Conservation (phyloP, 2,797 vertebrate genomes). For the Australoheros facetus region DNA sequence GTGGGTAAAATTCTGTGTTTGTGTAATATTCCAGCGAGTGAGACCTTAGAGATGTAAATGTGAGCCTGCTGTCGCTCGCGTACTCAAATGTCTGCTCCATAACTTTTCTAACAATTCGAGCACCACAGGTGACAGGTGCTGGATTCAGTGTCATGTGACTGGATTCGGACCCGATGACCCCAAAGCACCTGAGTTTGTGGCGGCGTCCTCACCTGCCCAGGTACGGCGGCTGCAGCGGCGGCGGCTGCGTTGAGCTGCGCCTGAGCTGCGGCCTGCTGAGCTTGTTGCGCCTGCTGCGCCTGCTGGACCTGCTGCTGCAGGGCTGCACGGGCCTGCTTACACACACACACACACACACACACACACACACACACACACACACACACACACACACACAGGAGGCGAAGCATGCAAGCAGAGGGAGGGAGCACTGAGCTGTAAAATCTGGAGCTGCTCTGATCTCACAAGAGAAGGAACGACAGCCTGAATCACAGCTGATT, state of each 20-base stretch:
- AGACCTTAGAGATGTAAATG: no score
- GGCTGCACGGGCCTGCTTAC: constrained; percentile 81
- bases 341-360: constrained; percentile 32
- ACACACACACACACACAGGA: constrained; percentile 20
- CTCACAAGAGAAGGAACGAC: neutral
- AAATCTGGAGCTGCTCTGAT: neutral
- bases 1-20: no score
- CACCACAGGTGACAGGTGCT: no score
- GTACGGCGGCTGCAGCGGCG: constrained; percentile 5
- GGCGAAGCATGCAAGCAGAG: constrained; percentile 28
- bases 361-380: constrained; percentile 28
- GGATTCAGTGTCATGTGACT: neutral
- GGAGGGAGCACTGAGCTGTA: neutral
- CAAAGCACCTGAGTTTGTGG: neutral
- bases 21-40: no score
- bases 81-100: no score
- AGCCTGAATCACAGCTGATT: neutral
- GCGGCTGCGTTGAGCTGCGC: constrained; percentile 77
- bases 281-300: constrained; percentile 56
- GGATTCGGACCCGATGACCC: neutral
- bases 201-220: constrained; percentile 87
- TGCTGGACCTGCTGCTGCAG: constrained; percentile 78
- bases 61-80: no score
- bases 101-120: no score
- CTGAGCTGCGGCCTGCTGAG: constrained; percentile 79